These are phyloP conservation scores for Euglossa dilemma DNA, from an alignment of 1,140 invertebrate species.

Conservation along the genomic window DNA sequence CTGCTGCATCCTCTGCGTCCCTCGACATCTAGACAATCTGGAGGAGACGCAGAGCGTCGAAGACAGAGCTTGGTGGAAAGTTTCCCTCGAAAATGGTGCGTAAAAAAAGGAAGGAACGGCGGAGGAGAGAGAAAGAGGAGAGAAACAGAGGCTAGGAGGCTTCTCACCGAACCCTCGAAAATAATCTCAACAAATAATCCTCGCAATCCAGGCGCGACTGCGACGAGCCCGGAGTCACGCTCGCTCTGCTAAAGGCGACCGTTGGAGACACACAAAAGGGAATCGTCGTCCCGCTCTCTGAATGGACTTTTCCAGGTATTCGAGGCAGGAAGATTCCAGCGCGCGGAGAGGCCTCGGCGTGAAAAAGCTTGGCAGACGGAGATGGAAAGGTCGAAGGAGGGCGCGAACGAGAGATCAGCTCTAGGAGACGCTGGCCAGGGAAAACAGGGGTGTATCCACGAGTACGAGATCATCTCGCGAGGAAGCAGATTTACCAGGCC, in stretches of 20 bases:
- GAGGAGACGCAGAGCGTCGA: neutral
- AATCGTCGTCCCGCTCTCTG: conserved; percentile 25
- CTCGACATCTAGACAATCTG: no score
- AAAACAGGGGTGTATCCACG: conserved; percentile 29
- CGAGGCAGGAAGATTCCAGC: conserved; percentile 20
- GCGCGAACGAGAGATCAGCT: neutral
- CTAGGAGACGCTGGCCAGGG: neutral
- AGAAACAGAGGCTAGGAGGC: neutral
- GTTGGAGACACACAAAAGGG: conserved; percentile 41
- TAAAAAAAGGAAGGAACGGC: neutral
- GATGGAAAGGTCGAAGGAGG: neutral
- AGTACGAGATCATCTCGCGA: conserved; percentile 66
- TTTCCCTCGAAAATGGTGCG: neutral
- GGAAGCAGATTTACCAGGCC: conserved; percentile 74
- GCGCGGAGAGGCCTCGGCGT: neutral
- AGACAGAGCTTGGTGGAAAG: neutral
- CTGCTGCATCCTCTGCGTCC: no score
- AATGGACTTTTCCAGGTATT: conserved; percentile 53
- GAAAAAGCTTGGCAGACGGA: neutral
- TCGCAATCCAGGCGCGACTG: conserved; percentile 19
- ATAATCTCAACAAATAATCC: conserved; percentile 42
- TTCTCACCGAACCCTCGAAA: conserved; percentile 17
- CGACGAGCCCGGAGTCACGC: conserved; percentile 13
- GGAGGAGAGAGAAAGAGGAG: no score
- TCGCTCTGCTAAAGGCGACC: conserved; percentile 15